Evolutionary conservation across 2,113 vertebrate genomes (phyloP), one percentile per base, ranked within the genome.

Genomic region (Tenebrosternarchus preto): DNA sequence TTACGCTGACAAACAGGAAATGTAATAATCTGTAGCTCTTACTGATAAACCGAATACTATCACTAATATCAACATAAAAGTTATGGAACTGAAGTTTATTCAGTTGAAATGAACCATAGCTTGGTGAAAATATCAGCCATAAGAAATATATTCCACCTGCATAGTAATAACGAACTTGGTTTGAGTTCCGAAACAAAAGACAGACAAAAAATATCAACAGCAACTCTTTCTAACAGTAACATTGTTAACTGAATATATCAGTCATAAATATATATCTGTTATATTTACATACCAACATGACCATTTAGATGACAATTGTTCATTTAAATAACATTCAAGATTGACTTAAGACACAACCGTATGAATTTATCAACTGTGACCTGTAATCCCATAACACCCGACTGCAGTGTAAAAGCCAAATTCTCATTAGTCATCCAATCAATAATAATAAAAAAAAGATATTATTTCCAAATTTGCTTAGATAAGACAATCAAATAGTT

Each of bases 401-500:
- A 20, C 29, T 73, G 46, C 31, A 70, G n/a, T 17, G 16, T 43
- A 67, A 73, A 20, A 59, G 43, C 68, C 33, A 39, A 20, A 19
- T 61, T 74, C 24, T 64, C 22, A 68, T 77, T 25, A 68, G 60
- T 57, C 46, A 66, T 57, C 59, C 43, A 55, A 80, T 66, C 3
- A 72, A 80, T 31, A 11, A n/a, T n/a, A n/a, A n/a, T n/a, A n/a
- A n/a, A 29, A 15, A 72, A 85, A 71, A 53, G 0, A 25, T 19
- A 53, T 78, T 74, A 80, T 74, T 73, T 72, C 53, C 39, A 69
- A 69, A 77, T 61, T 67, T 59, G 29, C 57, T 78, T 19, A 85
- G 76, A 82, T 25, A 82, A 85, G 73, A 77, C 80, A 85, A 82
- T 83, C 61, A 29, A 43, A 73, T 80, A 86, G 66, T 78, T 67